Evolutionary conservation across 2,797 vertebrate species (phyloP), one percentile per base, ranked within the genome.

Genomic region (Echeneis naucrates): DNA sequence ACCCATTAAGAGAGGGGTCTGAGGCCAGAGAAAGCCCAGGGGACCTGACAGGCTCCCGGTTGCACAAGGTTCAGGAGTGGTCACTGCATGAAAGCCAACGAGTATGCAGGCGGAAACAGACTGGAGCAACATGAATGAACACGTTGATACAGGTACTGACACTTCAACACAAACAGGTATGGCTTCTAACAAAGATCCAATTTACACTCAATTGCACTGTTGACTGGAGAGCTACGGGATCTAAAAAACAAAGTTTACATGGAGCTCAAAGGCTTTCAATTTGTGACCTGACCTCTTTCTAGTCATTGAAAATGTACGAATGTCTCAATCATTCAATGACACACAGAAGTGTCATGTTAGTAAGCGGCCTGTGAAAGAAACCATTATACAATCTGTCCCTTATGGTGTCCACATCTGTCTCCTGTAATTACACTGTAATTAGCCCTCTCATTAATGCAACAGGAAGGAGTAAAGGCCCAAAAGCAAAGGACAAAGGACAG

Each of bases 41-140:
- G 51, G 38, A 62, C 6, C 26, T 0, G 26, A 33, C 60, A 52
- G 60, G 40, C 54, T 54, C 21, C 13, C 27, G 63, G 61, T 45
- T 33, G 75, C 44, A 50, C 23, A n/a, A 26, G 68, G 48, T 14
- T 58, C 13, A 58, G 40, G 52, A 35, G 58, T 68, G 63, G 58
- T 19, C 38, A 11, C 26, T 59, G 33, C 12, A 37, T 52, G 61
- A 70, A 60, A 65, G 5, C 32, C 61, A 66, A 57, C 30, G 58
- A 40, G 33, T 42, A 16, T 27, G 45, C 21, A 11, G 38, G 45
- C 30, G 64, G 10, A 48, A 48, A 24, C 23, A 50, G 52, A 58
- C 58, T 58, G 8, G 2, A 44, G 27, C 53, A 59, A 54, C 24
- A 50, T 19, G 21, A 42, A 38, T 8, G 21, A 21, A 26, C 47